A percentile compares a stretch with the other conserved stretches of the same genome.
These are phyloP conservation scores for Chorisops tibialis DNA, from an alignment of 2,888 invertebrate genomes.

Conservation along the genomic window DNA sequence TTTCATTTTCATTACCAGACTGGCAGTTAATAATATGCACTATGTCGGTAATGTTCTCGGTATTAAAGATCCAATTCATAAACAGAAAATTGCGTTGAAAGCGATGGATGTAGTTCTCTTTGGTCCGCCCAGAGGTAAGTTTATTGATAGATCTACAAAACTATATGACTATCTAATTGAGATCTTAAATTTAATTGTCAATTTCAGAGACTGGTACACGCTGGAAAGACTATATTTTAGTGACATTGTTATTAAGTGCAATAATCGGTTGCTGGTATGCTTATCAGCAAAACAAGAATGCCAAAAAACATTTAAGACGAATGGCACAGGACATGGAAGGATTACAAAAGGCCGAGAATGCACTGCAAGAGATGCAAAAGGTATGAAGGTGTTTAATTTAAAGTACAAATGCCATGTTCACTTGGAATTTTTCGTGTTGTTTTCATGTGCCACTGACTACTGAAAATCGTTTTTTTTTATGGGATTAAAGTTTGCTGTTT, in stretches of 20 bases:
- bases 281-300: conserved; percentile 83
- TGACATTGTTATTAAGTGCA: conserved; percentile 77
- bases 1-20: conserved; percentile 55
- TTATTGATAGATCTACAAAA: not conserved
- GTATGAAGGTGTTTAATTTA: conserved; percentile 39
- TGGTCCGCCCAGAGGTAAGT: conserved; percentile 92
- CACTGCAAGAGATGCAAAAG: conserved; percentile 79
- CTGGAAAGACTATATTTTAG: conserved; percentile 87
- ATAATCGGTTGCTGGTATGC: conserved; percentile 90
- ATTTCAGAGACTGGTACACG: conserved; percentile 68
- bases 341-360: conserved; percentile 83
- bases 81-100: conserved; percentile 94
- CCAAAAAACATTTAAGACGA: conserved; percentile 77
- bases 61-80: conserved; percentile 97
- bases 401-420: no score
- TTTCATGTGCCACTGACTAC: not conserved
- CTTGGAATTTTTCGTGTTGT: not conserved
- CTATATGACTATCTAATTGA: no score
- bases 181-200: not conserved
- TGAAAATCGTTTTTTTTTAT: conserved; percentile 1
- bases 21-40: conserved; percentile 93
- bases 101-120: conserved; percentile 99
- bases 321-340: conserved; percentile 96
- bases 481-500: not conserved
- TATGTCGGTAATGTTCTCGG: conserved; percentile 84